These are phyloP conservation scores for Turritopsis dohrnii DNA, from an alignment of 30 jellyfish, hydroid and myxozoan genomes.

Conservation along the genomic window DNA sequence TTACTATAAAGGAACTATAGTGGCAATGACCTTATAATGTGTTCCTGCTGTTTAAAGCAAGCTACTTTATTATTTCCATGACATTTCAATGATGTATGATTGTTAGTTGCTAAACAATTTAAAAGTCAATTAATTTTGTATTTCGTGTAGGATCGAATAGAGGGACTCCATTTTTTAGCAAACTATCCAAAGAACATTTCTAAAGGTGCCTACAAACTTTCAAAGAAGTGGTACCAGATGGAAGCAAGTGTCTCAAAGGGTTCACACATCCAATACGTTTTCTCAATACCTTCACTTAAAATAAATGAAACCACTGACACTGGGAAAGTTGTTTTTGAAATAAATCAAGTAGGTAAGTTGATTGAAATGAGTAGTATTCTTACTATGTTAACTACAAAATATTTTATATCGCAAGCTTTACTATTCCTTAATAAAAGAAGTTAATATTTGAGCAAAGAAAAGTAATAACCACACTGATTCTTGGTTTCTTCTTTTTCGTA, in stretches of 20 bases:
- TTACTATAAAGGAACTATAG: no score
- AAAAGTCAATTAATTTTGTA: no score
- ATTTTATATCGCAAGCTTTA: neutral
- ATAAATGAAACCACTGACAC: neutral
- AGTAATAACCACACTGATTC: no score
- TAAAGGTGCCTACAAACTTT: neutral
- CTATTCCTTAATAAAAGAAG: no score
- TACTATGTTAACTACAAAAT: neutral
- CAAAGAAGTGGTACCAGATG: neutral
- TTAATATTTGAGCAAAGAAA: no score
- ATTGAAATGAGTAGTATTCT: neutral
- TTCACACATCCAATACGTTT: neutral
- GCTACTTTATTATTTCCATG: no score
- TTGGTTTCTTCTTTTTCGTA: no score
- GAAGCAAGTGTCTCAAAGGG: neutral
- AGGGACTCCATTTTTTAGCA: neutral
- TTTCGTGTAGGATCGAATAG: neutral
- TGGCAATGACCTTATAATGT: no score
- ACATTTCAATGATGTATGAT: no score
- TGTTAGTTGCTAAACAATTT: no score
- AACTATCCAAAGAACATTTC: neutral
- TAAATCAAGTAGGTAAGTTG: constrained; percentile 11
- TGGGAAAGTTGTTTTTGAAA: neutral
- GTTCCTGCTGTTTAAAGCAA: no score
- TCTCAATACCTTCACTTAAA: neutral